These are phyloP conservation scores for Nansenia antarctica DNA, from an alignment of 2,113 vertebrate genomes.

Conservation along the genomic window DNA sequence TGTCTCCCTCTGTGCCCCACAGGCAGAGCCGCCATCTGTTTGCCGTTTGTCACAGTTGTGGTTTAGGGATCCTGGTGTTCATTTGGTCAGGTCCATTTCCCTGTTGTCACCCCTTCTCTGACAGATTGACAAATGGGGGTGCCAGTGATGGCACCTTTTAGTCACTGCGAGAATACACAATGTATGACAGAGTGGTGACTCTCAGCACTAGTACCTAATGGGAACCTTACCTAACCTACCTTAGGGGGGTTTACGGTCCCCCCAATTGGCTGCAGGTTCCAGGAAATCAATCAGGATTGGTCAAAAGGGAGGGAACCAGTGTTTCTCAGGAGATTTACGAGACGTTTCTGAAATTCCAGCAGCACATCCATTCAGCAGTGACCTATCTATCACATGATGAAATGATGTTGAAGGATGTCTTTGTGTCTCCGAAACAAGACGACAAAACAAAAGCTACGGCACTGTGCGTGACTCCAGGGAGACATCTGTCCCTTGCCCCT, in stretches of 20 bases:
- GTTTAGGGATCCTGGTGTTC: background rate
- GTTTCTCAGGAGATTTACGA: no score
- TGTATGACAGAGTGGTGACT: slow-evolving; percentile 46
- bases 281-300: slow-evolving; percentile 14
- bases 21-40: no score
- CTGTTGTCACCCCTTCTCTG: slow-evolving; percentile 39
- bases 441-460: background rate
- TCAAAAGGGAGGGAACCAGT: no score
- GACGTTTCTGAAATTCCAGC: background rate
- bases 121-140: slow-evolving; percentile 54
- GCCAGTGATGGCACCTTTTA: slow-evolving; percentile 46
- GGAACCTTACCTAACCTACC: no score
- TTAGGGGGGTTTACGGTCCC: slow-evolving; percentile 26
- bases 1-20: no score
- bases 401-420: no score
- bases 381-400: no score
- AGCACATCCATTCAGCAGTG: background rate
- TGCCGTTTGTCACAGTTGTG: background rate
- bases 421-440: no score
- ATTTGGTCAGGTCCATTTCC: background rate
- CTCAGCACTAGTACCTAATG: slow-evolving; percentile 39
- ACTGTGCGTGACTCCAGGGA: no score
- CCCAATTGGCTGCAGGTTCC: slow-evolving; percentile 22
- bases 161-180: slow-evolving; percentile 44
- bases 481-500: no score